These are phyloP conservation scores for Catharus minimus DNA, from an alignment of 2,113 vertebrate genomes.

Conservation along the genomic window DNA sequence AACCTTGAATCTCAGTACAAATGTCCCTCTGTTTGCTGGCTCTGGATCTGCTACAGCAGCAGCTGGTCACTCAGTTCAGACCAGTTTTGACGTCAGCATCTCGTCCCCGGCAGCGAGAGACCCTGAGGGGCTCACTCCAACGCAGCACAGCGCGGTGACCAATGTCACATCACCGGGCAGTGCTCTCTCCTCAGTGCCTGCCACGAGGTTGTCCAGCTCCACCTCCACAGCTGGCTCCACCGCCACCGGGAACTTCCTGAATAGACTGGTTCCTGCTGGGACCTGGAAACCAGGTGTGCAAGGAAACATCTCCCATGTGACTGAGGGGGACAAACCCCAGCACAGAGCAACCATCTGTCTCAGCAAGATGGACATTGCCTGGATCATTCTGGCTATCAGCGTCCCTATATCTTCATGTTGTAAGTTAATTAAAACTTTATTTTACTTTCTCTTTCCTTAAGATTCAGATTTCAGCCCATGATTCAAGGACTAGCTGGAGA, in stretches of 20 bases:
- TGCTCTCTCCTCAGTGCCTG: conserved; percentile 6
- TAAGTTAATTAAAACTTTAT: conserved; percentile 75
- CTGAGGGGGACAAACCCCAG: conserved; percentile 79
- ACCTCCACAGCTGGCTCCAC: conserved; percentile 78
- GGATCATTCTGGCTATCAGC: conserved; percentile 94
- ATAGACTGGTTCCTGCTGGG: conserved; percentile 85
- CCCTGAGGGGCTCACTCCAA: conserved; percentile 38
- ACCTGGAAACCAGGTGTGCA: conserved; percentile 80
- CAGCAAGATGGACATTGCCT: conserved; percentile 93
- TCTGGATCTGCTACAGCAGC: conserved; percentile 53
- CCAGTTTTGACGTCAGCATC: conserved; percentile 60
- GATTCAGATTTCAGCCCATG: accelerated
- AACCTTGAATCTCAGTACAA: conserved; percentile 63
- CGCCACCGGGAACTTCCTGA: conserved; percentile 86
- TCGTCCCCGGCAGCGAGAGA: conserved; percentile 36
- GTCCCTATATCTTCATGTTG: conserved; percentile 95
- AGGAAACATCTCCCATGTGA: conserved; percentile 86
- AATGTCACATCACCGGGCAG: background rate
- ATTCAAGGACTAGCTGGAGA: background rate
- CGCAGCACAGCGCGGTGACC: conserved; percentile 33
- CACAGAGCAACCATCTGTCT: conserved; percentile 88
- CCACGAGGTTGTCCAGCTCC: conserved; percentile 64
- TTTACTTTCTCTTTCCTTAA: background rate
- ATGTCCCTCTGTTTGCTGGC: conserved; percentile 64
- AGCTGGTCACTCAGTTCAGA: conserved; percentile 32